phyloP scores from a whole-genome alignment of 2,113 vertebrate species.

The Arvicanthis niloticus region DNA sequence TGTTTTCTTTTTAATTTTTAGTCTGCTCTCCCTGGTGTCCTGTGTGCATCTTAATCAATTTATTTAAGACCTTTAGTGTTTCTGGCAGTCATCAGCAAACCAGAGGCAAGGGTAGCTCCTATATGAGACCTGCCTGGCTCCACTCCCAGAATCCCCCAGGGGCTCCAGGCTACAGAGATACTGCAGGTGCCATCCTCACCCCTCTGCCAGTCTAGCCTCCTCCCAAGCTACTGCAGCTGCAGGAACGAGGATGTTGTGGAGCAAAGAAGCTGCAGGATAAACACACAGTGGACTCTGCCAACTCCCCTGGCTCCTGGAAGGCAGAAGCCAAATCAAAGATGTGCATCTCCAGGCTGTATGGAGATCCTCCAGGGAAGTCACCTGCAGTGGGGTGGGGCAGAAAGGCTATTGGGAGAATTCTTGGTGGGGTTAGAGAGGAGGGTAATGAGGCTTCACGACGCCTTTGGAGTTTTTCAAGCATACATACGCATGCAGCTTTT shows the following conservation, averaged over 20 bases:
- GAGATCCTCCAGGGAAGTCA: constrained; percentile 54
- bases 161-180: constrained; percentile 2
- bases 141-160: background rate
- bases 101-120: background rate
- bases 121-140: background rate
- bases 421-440: background rate
- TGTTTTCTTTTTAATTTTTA: background rate
- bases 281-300: constrained; percentile 49
- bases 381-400: background rate
- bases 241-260: background rate
- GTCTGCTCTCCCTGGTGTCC: background rate
- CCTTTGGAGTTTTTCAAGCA: background rate
- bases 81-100: background rate
- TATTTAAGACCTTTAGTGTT: background rate
- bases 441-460: background rate
- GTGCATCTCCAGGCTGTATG: constrained; percentile 8
- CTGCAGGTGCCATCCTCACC: background rate
- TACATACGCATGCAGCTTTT: background rate
- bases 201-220: background rate
- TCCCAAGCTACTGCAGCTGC: constrained; percentile 40
- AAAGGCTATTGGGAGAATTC: background rate
- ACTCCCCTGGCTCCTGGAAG: constrained; percentile 62
- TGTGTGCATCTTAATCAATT: constrained; percentile 19
- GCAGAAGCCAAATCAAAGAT: constrained; percentile 54
- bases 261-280: constrained; percentile 50